Base-by-base conservation (phyloP, 2,797 vertebrate species). In the Spea hammondii region DNA sequence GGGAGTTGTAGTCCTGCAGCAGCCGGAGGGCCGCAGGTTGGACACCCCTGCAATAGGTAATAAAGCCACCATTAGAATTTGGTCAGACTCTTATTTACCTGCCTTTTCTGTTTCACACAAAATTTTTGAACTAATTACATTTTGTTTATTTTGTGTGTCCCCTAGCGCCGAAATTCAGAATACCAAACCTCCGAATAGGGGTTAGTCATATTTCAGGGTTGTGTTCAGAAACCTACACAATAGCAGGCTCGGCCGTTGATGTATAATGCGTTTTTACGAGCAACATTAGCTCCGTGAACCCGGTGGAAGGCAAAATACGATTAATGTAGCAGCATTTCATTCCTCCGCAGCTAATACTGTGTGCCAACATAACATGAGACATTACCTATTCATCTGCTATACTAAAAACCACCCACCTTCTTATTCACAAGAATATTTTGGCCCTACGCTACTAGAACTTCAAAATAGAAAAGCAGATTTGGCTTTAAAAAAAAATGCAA, bases 201-300 rank as follows among this genome's bases (percentile, higher is more conserved):
- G 55, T 13, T 72, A 53, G 14, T 32, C 64, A 51, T 49, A 50
- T 46, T 46, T 53, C 55, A 45, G 32, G 32, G 12, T 48, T n/a
- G 10, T 57, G 62, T 72, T 78, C 69, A 66, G 50, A 72, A 53
- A 70, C 51, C 49, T 50, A 11, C 60, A 46, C 49, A 72, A 79
- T 45, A 62, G 70, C 72, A 59, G 72, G 72, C 72, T 70, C 60
- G 72, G 66, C 72, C 66, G 66, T 57, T 48, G 17, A 59, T 55
- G n/a, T 66, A 55, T 62, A 59, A 49, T 8, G 44, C 48, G 32
- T 53, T 62, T 32, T 70, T 54, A 53, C 70, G 73, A 72, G 17
- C 11, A 55, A 67, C 77, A 79, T 79, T 79, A 73, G 57, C 71
- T 45, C 59, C 4, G 68, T 17, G 68, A 78, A 64, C 76, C 32